Percentiles rank a stretch among this genome's conserved stretches.
These are phyloP conservation scores for Drosophila recens DNA, from an alignment of 2,888 invertebrate species.

Conservation along the genomic window DNA sequence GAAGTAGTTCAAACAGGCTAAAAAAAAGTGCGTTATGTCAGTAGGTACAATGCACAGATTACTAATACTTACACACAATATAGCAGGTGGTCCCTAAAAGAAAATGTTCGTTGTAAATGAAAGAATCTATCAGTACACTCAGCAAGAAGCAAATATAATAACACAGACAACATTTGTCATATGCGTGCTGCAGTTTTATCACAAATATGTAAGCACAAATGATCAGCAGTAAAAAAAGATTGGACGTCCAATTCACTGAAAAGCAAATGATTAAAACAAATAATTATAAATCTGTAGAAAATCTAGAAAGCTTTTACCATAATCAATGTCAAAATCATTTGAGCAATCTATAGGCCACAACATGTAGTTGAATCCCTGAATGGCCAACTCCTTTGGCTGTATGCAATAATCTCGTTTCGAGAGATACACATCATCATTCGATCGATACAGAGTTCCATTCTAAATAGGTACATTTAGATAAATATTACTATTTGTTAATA, in stretches of 20 bases:
- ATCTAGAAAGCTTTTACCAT: neutral
- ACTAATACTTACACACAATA: neutral
- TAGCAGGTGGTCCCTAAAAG: neutral
- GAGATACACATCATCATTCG: neutral
- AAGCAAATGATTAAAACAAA: too few species aligned
- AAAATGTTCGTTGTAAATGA: neutral
- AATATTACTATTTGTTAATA: neutral
- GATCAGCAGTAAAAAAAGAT: neutral
- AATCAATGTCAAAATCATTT: neutral
- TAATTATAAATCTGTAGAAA: too few species aligned
- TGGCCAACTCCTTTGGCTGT: neutral
- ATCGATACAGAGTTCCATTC: neutral
- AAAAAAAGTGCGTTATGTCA: neutral
- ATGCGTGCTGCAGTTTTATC: neutral
- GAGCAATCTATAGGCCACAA: neutral
- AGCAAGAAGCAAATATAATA: neutral
- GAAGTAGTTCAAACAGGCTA: slow-evolving; percentile 8
- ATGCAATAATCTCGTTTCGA: neutral
- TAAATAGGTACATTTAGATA: neutral
- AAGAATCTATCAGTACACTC: too few species aligned
- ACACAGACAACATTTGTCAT: neutral
- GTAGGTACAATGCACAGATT: too few species aligned
- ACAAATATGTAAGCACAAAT: neutral
- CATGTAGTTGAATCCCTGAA: neutral
- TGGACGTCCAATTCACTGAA: neutral